Base-by-base conservation (phyloP, 92 coral and sea anemone genomes). In the Epizoanthus ramosus region DNA sequence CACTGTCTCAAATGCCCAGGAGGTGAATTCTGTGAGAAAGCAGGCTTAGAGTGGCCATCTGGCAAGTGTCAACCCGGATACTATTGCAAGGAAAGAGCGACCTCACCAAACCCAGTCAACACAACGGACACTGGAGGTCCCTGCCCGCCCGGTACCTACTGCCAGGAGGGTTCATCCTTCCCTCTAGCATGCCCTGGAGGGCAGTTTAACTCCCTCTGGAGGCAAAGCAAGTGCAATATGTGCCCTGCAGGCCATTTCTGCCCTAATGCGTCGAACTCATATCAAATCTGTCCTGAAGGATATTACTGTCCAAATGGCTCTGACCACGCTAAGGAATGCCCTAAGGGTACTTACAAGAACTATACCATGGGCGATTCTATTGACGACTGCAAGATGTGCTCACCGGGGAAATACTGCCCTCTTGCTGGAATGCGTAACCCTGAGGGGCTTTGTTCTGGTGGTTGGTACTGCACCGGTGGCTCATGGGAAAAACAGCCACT, bases 391-490 rank as follows among this genome's bases (percentile, higher is more conserved):
- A 97, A 87, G 57, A 80, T 92, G 91, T 97, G 99, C 77, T 97
- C 99, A n/a, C 89, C 96, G 28, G 99, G 99, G 68, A 75, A 80
- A 73, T 97, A 85, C 74, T 97, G 99, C 72, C 94, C 93, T 23
- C 71, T 79, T 23, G 90, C 88, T 76, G 99, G 94, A 24, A 80
- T 88, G 93, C 86, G 91, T 22, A 61, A 80, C 15, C 99, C 99
- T 3, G 84, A 87, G 63, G 99, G 99, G 6, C 73, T 81, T 53
- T 97, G 99, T 83, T 94, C 95, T 22, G 92, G 91, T 23, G 99
- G 99, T 22, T 94, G 97, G 97, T 97, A 81, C 84, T 97, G 99
- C 68, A 92, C 89, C 71, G 99, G 99, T 63, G 99, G 99, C 37
- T 97, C 99, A 24, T 97, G 99, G 99, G 97, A 97, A 84, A 87